Evolutionary conservation across 2,113 vertebrate genomes (phyloP), one percentile per base, ranked within the genome.

Genomic region (Rhinolophus ferrumequinum): DNA sequence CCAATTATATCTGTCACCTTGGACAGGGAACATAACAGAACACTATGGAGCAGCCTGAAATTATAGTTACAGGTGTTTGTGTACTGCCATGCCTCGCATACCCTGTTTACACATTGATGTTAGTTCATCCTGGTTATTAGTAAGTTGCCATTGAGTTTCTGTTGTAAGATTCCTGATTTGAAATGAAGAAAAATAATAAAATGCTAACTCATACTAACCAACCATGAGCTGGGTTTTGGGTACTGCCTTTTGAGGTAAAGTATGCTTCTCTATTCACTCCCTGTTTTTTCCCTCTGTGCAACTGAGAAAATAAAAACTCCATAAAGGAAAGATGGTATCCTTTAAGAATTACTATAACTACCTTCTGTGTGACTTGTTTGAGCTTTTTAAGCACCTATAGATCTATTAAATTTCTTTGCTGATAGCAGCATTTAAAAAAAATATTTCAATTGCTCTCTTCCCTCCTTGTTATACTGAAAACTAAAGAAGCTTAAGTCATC

Each of bases 101-200:
- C 35, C 41, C 5, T 19, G 33, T 88, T 91, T 66, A 70, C 19
- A 35, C 54, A 73, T 33, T 88, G 62, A 56, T 16, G 66, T 73
- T 75, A 86, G 24, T 72, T 89, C 38, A 88, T 35, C n/a, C 9
- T 93, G 69, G 38, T 79, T 96, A 83, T 86, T 84, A 93, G 14
- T 72, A 69, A 92, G 35, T 89, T 93, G n/a, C 33, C 60, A 6
- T 52, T 81, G 73, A 28, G 11, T 81, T 88, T 69, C 35, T 75
- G 69, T 70, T 88, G 1, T 72, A 86, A 77, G 13, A 67, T 52
- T 82, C 82, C 18, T 80, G 10, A 75, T 90, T 89, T 87, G n/a
- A 87, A 88, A 84, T 64, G 38, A 81, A 69, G 69, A 54, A 70
- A 41, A 85, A 80, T n/a, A 58, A 30, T n/a, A 84, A 66, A 86